A percentile compares a stretch with the other conserved stretches of the same genome.
Conservation (phyloP, 1,140 invertebrate species). For the Micrasema longulum region DNA sequence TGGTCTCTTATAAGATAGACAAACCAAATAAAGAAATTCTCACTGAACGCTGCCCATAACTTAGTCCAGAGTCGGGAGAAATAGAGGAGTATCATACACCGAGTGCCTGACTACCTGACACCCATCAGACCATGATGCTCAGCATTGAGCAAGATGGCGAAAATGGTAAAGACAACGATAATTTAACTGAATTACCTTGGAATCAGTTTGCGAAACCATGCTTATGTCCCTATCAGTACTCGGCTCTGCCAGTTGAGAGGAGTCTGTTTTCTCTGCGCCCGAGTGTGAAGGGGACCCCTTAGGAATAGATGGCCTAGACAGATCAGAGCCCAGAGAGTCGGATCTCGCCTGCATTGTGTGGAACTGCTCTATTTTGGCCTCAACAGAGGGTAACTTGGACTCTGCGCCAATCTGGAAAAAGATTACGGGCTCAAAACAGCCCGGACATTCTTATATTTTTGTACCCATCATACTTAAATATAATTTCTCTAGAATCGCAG, state of each 20-base stretch:
- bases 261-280: conserved; percentile 63
- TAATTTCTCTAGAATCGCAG: background rate
- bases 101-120: no score
- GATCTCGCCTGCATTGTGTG: conserved; percentile 61
- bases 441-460: background rate
- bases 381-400: conserved; percentile 59
- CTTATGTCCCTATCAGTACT: conserved; percentile 66
- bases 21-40: no score
- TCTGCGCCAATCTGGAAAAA: conserved; percentile 49
- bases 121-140: no score
- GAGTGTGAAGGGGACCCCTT: conserved; percentile 60
- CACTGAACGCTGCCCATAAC: no score
- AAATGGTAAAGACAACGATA: no score
- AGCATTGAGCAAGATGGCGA: no score
- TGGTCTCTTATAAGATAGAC: no score
- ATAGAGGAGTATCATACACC: conserved; percentile 20
- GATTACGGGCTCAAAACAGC: background rate
- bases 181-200: conserved; percentile 64
- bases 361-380: conserved; percentile 26
- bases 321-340: conserved; percentile 64
- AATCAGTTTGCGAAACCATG: conserved; percentile 67
- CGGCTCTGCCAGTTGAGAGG: conserved; percentile 64
- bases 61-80: no score
- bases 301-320: conserved; percentile 52
- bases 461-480: background rate